Base-by-base conservation (phyloP, 2,888 invertebrate species). In the Drosophila kanekoi region DNA sequence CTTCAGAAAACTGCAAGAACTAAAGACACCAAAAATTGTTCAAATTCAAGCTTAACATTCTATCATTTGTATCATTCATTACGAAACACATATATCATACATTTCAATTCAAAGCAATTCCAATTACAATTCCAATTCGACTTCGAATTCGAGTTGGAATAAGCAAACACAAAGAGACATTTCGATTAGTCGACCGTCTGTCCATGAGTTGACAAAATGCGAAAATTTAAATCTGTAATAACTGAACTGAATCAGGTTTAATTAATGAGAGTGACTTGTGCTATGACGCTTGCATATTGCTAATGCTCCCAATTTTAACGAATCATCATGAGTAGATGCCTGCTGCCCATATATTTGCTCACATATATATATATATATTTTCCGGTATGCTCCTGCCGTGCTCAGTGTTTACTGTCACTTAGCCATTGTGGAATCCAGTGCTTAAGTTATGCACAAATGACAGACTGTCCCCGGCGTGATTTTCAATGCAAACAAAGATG, bases 261-360 rank as follows among this genome's bases (percentile, higher is more conserved):
- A 76, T 76, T 76, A 76, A 67, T 72, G 76, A 64, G 60, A 72
- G 64, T 76, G 76, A 76, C 76, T 74, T 68, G 74, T 74, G 60
- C 54, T 54, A 60, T 74, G 57, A 23, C 16, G 41, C 51, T n/a
- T 48, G 53, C 57, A 70, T 56, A 70, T 74, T 58, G 58, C 14
- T 64, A 74, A 65, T 66, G 65, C 41, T 48, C 23, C 13, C 10
- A 32, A 48, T 63, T 77, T 77, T 35, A 37, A 44, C 77, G 57
- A 63, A 69, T 77, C 77, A 77, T 77, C 70, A 38, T 72, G 58
- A 18, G 16, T 14, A 35, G 37, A 40, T 20, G 10, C 16, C 45
- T 32, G 40, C 37, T 37, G 38, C 2, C 32, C 20, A 48, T 48
- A 37, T 33, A 13, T 47, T 32, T 58, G n/a, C n/a, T 23, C 49